Conservation (phyloP, 2,797 vertebrate species). For the Cottoperca gobio region DNA sequence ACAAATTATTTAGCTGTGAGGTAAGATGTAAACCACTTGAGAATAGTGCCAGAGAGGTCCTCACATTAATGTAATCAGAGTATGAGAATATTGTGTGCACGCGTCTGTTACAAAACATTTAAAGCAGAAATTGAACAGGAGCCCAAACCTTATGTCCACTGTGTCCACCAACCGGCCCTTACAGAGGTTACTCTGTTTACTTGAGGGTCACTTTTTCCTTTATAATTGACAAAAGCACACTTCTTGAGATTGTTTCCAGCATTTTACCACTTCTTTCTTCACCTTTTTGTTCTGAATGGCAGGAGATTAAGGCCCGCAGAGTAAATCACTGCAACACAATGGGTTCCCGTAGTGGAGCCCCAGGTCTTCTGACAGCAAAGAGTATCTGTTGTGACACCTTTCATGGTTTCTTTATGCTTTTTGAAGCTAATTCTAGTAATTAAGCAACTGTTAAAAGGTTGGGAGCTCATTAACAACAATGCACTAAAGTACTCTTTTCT, state of each 20-base stretch:
- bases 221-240: not conserved
- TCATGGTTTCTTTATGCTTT: not conserved
- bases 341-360: constrained; percentile 73
- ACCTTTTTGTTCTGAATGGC: constrained; percentile 10
- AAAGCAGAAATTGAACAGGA: constrained; percentile 67
- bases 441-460: too few relatives aligned
- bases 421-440: too few relatives aligned
- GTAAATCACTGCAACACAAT: constrained; percentile 68
- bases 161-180: constrained; percentile 72
- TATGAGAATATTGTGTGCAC: too few relatives aligned
- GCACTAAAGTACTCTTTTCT: not conserved
- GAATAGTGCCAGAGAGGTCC: not conserved
- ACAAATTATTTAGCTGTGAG: not conserved
- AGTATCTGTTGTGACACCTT: not conserved
- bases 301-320: constrained; percentile 69
- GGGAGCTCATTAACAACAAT: too few relatives aligned
- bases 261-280: not conserved
- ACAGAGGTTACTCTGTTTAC: constrained; percentile 68
- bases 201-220: not conserved
- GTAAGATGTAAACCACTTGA: not conserved
- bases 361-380: too few relatives aligned
- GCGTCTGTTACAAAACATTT: constrained; percentile 80
- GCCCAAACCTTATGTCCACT: constrained; percentile 81
- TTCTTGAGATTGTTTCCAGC: not conserved
- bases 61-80: not conserved